phyloP scores from a whole-genome alignment of 2,797 vertebrate genomes.

The Lithobates pipiens region DNA sequence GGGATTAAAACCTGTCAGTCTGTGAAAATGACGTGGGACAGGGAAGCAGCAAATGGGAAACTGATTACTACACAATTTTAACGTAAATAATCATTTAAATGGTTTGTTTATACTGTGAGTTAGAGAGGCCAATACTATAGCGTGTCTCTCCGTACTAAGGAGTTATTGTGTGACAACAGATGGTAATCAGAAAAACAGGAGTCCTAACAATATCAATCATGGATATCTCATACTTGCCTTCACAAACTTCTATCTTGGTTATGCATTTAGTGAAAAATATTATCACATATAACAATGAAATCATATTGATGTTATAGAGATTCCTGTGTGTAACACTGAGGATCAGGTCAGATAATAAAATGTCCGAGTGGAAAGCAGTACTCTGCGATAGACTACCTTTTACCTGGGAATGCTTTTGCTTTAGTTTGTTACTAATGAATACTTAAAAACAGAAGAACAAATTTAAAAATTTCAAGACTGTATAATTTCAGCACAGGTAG shows the following conservation, averaged over 20 bases:
- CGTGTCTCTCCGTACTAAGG: conserved; percentile 6
- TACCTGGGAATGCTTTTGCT: neutral
- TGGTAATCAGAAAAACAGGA: neutral
- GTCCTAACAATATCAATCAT: neutral
- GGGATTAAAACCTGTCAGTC: conserved; percentile 16
- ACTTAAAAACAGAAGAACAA: neutral
- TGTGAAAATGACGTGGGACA: neutral
- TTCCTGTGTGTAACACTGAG: neutral
- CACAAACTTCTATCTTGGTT: neutral
- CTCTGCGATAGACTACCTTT: neutral
- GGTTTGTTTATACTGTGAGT: neutral
- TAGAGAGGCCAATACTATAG: neutral
- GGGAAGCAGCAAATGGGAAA: conserved; percentile 9
- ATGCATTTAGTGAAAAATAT: neutral
- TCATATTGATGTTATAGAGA: neutral
- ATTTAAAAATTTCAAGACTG: neutral
- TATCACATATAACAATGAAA: neutral
- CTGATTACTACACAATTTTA: conserved; percentile 4
- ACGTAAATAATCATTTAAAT: conserved; percentile 11
- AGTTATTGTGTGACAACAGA: neutral
- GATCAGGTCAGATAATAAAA: neutral
- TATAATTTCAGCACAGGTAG: neutral
- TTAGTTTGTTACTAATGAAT: neutral
- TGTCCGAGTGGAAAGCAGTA: neutral
- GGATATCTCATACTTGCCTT: neutral